phyloP scores from a whole-genome alignment of 2,888 invertebrate genomes.

The Resseliella maxima region DNA sequence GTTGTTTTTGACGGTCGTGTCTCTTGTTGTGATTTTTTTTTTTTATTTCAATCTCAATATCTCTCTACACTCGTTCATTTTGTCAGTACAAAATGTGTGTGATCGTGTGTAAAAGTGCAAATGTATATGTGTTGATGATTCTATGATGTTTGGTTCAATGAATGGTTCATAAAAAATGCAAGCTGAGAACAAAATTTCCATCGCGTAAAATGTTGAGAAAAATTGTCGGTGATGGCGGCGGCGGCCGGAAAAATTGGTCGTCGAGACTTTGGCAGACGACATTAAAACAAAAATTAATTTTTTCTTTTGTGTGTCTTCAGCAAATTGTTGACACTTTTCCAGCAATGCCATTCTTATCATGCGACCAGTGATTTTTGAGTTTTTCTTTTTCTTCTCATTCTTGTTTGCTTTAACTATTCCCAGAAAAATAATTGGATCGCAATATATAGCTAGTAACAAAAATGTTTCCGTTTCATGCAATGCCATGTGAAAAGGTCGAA shows the following conservation, averaged over 20 bases:
- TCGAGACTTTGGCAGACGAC: no score
- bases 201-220: neutral
- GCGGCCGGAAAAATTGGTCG: neutral
- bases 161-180: neutral
- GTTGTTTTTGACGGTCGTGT: constrained; percentile 28
- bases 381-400: neutral
- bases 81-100: constrained; percentile 19
- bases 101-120: constrained; percentile 18
- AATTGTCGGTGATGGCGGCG: neutral
- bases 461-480: constrained; percentile 15
- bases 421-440: constrained; percentile 25
- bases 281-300: no score
- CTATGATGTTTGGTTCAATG: constrained; percentile 17
- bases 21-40: neutral
- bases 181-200: neutral
- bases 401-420: neutral
- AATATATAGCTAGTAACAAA: neutral
- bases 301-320: no score
- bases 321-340: neutral
- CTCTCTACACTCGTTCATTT: constrained; percentile 53
- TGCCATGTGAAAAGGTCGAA: constrained; percentile 22
- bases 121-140: constrained; percentile 47
- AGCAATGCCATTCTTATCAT: neutral
- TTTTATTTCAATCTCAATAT: no score
- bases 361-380: neutral